phyloP scores from a whole-genome alignment of 2,113 vertebrate genomes.

The Dascyllus trimaculatus region DNA sequence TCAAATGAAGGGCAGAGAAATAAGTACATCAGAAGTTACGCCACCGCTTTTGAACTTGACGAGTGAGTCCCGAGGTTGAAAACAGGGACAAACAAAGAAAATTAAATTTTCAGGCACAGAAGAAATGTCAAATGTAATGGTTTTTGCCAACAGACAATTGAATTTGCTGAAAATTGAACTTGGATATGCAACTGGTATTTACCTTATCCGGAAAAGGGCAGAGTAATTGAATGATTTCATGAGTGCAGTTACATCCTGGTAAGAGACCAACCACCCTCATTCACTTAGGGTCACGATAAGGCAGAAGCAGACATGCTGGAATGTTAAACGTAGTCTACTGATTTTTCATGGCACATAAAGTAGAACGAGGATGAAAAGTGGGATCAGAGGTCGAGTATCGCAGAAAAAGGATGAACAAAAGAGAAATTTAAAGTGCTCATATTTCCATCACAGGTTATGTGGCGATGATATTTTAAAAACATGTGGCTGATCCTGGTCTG shows the following conservation, averaged over 20 bases:
- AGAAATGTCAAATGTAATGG: constrained; percentile 32
- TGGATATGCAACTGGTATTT: constrained; percentile 17
- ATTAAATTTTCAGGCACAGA: constrained; percentile 1
- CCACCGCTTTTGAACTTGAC: constrained; percentile 9
- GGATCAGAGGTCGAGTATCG: constrained; percentile 74
- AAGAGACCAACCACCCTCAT: constrained; percentile 21
- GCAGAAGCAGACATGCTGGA: constrained; percentile 59
- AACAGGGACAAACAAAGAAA: constrained; percentile 21
- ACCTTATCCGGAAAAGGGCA: constrained; percentile 29
- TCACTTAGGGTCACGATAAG: constrained; percentile 31
- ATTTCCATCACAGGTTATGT: constrained; percentile 60
- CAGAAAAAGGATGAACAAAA: constrained; percentile 57
- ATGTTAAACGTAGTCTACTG: constrained; percentile 62
- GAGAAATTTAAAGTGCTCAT: constrained; percentile 64
- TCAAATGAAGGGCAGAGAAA: constrained; percentile 1
- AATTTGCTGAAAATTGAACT: constrained; percentile 48
- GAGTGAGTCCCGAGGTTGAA: constrained; percentile 14
- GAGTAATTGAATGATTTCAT: constrained; percentile 20
- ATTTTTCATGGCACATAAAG: constrained; percentile 76
- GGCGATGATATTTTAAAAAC: constrained; percentile 51
- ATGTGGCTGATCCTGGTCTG: constrained; percentile 21
- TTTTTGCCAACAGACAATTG: constrained; percentile 34
- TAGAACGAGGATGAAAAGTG: constrained; percentile 48
- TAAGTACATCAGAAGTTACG: background rate
- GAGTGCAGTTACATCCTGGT: constrained; percentile 35